phyloP scores from a whole-genome alignment of 2,888 invertebrate genomes.

The Automeris io region DNA sequence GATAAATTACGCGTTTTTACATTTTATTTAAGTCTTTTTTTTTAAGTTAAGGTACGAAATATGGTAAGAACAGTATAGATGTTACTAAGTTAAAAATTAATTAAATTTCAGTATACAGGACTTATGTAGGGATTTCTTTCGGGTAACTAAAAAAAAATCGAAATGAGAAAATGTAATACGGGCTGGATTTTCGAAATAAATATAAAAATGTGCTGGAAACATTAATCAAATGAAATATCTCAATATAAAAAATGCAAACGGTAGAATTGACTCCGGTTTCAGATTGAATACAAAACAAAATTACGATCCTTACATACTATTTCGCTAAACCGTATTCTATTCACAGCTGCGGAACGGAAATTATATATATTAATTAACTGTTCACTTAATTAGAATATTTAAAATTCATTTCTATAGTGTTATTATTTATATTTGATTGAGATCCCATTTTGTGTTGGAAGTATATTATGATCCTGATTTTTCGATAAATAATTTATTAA shows the following conservation, averaged over 20 bases:
- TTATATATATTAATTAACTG: slow-evolving; percentile 42
- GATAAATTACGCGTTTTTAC: no score
- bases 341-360: slow-evolving; percentile 72
- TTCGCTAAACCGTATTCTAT: slow-evolving; percentile 53
- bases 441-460: slow-evolving; percentile 51
- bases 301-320: slow-evolving; percentile 38
- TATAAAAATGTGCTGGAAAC: not conserved
- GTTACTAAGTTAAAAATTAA: no score
- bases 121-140: no score
- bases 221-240: not conserved
- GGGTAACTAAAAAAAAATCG: no score
- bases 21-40: no score
- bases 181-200: not conserved
- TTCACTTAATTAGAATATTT: slow-evolving; percentile 35
- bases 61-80: no score
- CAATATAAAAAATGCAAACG: not conserved
- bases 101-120: no score
- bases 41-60: no score
- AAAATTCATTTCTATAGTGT: slow-evolving; percentile 33
- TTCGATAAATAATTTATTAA: slow-evolving; percentile 30
- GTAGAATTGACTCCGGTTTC: not conserved
- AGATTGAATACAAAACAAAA: not conserved
- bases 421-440: slow-evolving; percentile 44
- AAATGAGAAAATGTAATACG: not conserved
- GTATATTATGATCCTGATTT: slow-evolving; percentile 12